These are phyloP conservation scores for Entomobrya multifasciata DNA, from an alignment of 2,888 invertebrate genomes.

Conservation along the genomic window DNA sequence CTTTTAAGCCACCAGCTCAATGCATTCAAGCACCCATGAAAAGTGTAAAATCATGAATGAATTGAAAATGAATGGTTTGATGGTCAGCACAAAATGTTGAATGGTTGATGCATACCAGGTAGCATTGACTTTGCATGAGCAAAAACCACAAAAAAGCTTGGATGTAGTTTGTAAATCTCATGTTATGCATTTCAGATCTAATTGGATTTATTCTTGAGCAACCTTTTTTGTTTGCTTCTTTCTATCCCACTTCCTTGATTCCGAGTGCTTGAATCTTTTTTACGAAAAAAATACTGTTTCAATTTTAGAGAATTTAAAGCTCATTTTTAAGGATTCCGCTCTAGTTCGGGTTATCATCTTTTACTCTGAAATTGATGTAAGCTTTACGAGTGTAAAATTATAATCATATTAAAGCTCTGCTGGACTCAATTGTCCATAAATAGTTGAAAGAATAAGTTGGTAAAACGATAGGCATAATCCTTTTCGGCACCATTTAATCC, in stretches of 20 bases:
- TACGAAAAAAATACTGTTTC: neutral
- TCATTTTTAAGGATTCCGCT: neutral
- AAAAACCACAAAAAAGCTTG: neutral
- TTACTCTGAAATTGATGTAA: neutral
- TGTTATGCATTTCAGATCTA: neutral
- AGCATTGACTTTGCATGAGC: neutral
- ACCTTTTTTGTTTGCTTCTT: neutral
- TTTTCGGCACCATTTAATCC: slow-evolving; percentile 33
- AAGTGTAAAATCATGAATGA: slow-evolving; percentile 40
- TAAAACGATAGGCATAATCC: slow-evolving; percentile 8
- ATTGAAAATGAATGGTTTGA: slow-evolving; percentile 37
- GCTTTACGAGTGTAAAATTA: neutral
- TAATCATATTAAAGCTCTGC: neutral
- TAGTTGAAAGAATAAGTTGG: neutral
- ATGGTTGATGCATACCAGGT: no score
- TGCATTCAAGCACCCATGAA: slow-evolving; percentile 65
- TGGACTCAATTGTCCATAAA: neutral
- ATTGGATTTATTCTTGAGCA: slow-evolving; percentile 55
- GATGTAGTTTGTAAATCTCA: neutral
- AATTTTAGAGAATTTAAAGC: neutral
- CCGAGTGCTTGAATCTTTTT: slow-evolving; percentile 10
- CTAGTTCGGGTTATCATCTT: neutral
- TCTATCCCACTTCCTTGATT: slow-evolving; percentile 48
- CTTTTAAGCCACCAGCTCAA: slow-evolving; percentile 57
- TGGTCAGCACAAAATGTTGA: slow-evolving; percentile 10